These are phyloP conservation scores for Micromys minutus DNA, from an alignment of 2,113 vertebrate genomes.

Conservation along the genomic window DNA sequence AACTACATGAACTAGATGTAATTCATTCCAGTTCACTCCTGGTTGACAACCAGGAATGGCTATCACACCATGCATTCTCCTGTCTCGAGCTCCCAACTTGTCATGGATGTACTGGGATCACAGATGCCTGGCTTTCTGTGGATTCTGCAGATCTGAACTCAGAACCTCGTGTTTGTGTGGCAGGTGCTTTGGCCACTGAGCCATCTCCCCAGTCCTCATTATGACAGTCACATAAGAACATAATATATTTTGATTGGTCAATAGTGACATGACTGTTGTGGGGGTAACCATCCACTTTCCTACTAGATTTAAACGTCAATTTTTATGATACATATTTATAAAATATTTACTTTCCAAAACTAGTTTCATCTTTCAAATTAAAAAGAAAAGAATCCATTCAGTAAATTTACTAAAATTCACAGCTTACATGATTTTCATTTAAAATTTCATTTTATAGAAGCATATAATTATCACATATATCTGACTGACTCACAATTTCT, in stretches of 20 bases:
- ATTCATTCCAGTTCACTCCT: too few relatives aligned
- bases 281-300: not conserved
- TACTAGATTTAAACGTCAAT: not conserved
- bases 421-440: not conserved
- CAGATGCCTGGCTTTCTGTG: not conserved
- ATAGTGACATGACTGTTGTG: not conserved
- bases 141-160: not conserved
- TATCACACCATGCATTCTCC: not conserved
- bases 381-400: not conserved
- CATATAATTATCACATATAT: not conserved
- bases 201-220: not conserved
- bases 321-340: not conserved
- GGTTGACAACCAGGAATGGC: too few relatives aligned
- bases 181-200: not conserved
- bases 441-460: conserved; percentile 16
- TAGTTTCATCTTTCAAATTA: not conserved
- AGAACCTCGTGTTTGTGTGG: not conserved
- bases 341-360: conserved; percentile 8
- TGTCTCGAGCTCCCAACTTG: not conserved
- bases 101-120: not conserved
- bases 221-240: not conserved
- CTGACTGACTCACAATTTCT: not conserved
- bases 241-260: not conserved
- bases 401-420: not conserved
- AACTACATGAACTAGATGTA: too few relatives aligned